Conservation (phyloP, 2,888 invertebrate species). For the Tyria jacobaeae region DNA sequence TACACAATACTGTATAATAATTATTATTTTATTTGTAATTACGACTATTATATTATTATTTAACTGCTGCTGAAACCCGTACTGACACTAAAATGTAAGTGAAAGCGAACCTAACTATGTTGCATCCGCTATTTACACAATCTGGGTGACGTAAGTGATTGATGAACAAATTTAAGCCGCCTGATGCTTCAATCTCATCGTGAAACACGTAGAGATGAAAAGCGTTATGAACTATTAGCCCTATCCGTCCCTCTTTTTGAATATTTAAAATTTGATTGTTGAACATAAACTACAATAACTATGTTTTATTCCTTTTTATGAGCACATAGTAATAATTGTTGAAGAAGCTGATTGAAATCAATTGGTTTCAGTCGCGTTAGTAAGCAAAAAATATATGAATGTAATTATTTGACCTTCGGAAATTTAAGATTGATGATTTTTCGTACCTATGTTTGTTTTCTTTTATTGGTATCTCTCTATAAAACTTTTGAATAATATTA, state of each 20-base stretch:
- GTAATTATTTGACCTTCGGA: neutral
- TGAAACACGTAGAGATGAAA: neutral
- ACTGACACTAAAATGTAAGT: slow-evolving; percentile 54
- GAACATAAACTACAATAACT: neutral
- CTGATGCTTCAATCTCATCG: neutral
- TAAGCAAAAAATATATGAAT: neutral
- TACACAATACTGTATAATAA: slow-evolving; percentile 3
- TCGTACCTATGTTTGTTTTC: too few relatives aligned
- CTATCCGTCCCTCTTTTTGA: neutral
- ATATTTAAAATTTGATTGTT: neutral
- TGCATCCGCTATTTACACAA: slow-evolving; percentile 73
- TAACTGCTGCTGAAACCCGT: slow-evolving; percentile 56
- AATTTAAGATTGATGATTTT: neutral
- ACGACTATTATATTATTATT: slow-evolving; percentile 47
- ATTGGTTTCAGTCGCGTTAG: slow-evolving; percentile 1
- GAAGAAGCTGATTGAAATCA: slow-evolving; percentile 3
- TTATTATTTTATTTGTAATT: too few relatives aligned
- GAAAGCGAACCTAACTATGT: slow-evolving; percentile 62
- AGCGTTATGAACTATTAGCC: slow-evolving; percentile 2
- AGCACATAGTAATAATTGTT: slow-evolving; percentile 5
- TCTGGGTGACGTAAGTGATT: slow-evolving; percentile 61
- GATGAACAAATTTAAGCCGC: slow-evolving; percentile 45
- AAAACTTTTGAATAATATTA: too few relatives aligned
- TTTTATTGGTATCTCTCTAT: too few relatives aligned
- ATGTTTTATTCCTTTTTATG: neutral